Conservation (phyloP, 2,888 invertebrate genomes). For the Acleris laterana region DNA sequence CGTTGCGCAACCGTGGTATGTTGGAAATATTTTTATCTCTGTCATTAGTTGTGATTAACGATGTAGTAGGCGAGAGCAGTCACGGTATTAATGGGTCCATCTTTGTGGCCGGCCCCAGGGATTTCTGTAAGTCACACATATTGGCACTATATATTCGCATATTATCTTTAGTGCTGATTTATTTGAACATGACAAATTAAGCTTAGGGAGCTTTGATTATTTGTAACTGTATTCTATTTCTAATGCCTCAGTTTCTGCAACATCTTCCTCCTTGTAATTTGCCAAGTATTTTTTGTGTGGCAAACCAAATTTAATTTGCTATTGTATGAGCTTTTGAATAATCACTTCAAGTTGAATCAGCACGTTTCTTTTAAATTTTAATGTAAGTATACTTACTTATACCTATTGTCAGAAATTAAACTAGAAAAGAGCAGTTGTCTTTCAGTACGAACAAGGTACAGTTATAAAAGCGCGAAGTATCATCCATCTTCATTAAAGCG, state of each 20-base stretch:
- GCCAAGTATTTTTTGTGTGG: no score
- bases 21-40: slow-evolving; percentile 57
- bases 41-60: slow-evolving; percentile 63
- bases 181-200: neutral
- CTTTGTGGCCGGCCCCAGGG: slow-evolving; percentile 48
- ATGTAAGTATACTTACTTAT: no score
- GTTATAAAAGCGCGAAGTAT: slow-evolving; percentile 3
- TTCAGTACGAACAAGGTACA: neutral
- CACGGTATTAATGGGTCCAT: slow-evolving; percentile 53
- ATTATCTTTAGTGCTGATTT: neutral
- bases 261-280: no score
- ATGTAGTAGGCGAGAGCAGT: slow-evolving; percentile 44
- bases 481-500: slow-evolving; percentile 27
- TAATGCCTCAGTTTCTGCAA: no score
- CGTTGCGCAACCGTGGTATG: slow-evolving; percentile 45
- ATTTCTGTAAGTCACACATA: slow-evolving; percentile 41
- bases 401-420: no score
- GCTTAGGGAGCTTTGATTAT: neutral
- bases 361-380: no score
- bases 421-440: neutral
- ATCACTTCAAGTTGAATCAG: no score
- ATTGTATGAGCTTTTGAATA: no score
- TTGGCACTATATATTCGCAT: slow-evolving; percentile 1
- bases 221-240: neutral
- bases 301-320: no score